Conservation (phyloP, 2,888 invertebrate species). For the Rhabditoides inermis region DNA sequence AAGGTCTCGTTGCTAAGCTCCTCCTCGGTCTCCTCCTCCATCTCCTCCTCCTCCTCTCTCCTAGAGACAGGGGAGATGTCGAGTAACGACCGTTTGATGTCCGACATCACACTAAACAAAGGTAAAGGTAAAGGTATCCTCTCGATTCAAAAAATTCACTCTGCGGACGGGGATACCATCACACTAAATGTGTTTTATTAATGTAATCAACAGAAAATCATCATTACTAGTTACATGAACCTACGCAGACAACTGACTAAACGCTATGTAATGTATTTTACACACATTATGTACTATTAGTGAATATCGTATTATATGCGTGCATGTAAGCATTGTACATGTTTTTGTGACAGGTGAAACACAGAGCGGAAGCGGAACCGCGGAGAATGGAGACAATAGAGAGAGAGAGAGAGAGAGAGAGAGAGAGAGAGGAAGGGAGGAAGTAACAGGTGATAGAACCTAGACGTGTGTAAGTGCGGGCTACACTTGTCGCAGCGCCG, state of each 20-base stretch:
- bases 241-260: background rate
- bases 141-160: too few species aligned
- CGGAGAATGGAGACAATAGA: conserved; percentile 3
- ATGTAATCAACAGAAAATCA: too few species aligned
- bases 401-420: conserved; percentile 1
- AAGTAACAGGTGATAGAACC: too few species aligned
- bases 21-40: conserved; percentile 16
- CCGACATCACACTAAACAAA: conserved; percentile 35
- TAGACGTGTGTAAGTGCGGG: too few species aligned
- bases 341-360: too few species aligned
- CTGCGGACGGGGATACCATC: too few species aligned
- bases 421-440: background rate
- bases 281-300: background rate
- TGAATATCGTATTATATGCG: background rate
- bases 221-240: too few species aligned
- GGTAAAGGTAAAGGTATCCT: conserved; percentile 4
- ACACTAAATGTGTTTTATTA: too few species aligned
- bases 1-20: conserved; percentile 29
- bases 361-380: conserved; percentile 10
- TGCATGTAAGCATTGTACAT: too few species aligned
- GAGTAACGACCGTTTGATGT: conserved; percentile 32
- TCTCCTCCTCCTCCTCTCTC: conserved; percentile 18
- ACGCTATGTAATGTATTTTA: background rate
- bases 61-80: conserved; percentile 26
- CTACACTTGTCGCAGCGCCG: too few species aligned